A percentile compares a stretch with the other conserved stretches of the same genome.
phyloP scores from a whole-genome alignment of 1,140 invertebrate species.

The Brachionus angularis region DNA sequence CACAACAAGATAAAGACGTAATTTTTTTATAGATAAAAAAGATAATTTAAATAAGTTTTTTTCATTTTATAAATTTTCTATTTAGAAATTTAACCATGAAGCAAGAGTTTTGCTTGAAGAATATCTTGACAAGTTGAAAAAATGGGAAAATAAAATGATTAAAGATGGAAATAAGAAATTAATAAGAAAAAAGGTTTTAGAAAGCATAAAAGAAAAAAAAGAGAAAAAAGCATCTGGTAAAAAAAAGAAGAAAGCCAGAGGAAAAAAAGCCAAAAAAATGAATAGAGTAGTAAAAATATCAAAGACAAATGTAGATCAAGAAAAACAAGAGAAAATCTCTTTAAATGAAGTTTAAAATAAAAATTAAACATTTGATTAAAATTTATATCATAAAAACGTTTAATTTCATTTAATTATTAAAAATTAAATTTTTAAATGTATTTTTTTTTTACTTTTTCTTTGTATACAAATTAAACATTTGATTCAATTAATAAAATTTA shows the following conservation, averaged over 20 bases:
- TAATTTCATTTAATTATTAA: too few relatives aligned
- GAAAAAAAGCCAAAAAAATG: background rate
- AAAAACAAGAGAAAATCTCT: too few relatives aligned
- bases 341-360: too few relatives aligned
- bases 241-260: background rate
- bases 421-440: too few relatives aligned
- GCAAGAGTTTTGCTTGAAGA: constrained; percentile 1
- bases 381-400: too few relatives aligned
- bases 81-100: background rate
- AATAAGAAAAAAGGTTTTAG: background rate
- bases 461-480: too few relatives aligned
- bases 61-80: background rate
- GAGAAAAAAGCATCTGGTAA: background rate
- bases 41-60: background rate
- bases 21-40: background rate
- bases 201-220: background rate
- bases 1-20: constrained; percentile 33
- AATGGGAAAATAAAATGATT: constrained; percentile 20
- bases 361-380: too few relatives aligned
- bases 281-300: background rate
- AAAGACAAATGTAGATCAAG: too few relatives aligned
- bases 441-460: too few relatives aligned
- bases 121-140: background rate
- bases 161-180: constrained; percentile 14
- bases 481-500: too few relatives aligned